Conservation (phyloP, 1,140 invertebrate genomes). For the Camponotus pennsylvanicus region DNA sequence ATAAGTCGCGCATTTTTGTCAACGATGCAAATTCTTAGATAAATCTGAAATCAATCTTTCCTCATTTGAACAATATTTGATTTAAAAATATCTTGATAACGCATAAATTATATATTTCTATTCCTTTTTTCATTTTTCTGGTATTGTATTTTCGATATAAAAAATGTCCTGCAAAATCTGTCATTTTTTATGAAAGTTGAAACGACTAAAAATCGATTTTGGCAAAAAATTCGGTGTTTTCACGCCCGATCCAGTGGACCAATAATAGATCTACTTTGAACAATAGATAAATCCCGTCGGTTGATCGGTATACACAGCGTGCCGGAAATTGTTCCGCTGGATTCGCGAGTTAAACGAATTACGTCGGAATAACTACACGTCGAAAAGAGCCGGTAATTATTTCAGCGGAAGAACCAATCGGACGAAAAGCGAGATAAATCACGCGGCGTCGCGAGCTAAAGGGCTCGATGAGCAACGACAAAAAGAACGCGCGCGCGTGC, state of each 20-base stretch:
- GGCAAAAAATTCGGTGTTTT: conserved; percentile 10
- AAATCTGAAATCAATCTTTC: neutral
- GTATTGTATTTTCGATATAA: neutral
- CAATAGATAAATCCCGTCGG: conserved; percentile 61
- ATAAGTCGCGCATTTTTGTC: neutral
- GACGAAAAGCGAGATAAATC: conserved; percentile 76
- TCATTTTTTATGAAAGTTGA: neutral
- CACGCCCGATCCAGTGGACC: conserved; percentile 39
- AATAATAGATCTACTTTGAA: conserved; percentile 76
- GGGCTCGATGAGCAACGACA: conserved; percentile 66
- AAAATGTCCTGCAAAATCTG: neutral
- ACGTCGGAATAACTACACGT: conserved; percentile 40
- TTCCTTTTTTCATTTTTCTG: too few relatives aligned
- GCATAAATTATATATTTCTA: neutral
- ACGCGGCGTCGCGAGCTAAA: conserved; percentile 68
- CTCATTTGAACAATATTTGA: neutral
- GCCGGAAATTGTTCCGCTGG: conserved; percentile 26
- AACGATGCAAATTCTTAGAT: neutral
- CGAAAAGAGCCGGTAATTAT: conserved; percentile 55
- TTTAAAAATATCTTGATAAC: neutral
- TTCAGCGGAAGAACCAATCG: conserved; percentile 60
- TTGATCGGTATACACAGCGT: conserved; percentile 1
- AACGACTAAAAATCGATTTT: neutral
- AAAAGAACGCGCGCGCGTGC: conserved; percentile 66
- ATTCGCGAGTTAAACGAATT: conserved; percentile 47